phyloP scores from a whole-genome alignment of 2,888 invertebrate genomes.

The Choreutis nemorana region DNA sequence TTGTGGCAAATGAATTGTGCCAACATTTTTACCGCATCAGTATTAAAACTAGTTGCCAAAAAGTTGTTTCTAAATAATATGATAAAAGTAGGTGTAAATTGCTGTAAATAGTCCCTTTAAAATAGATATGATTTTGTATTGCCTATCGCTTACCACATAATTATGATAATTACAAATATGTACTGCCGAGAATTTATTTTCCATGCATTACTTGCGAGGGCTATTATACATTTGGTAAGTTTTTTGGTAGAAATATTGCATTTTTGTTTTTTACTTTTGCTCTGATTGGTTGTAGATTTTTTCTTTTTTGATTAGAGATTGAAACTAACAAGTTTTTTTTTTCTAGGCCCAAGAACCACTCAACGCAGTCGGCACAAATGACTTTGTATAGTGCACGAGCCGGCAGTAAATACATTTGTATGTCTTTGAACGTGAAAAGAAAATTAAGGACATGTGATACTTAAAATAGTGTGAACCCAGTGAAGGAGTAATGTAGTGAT shows the following conservation, averaged over 20 bases:
- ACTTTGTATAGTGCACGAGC: conserved; percentile 73
- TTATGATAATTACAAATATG: conserved; percentile 25
- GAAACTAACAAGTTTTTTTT: conserved; percentile 21
- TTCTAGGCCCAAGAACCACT: conserved; percentile 85
- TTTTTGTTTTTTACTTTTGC: background rate
- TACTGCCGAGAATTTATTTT: conserved; percentile 50
- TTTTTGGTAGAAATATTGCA: conserved; percentile 15
- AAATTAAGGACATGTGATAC: conserved; percentile 61
- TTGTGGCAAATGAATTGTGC: conserved; percentile 52
- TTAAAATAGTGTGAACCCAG: conserved; percentile 52
- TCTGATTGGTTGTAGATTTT: conserved; percentile 3
- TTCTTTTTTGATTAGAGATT: conserved; percentile 10
- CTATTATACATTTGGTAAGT: conserved; percentile 45
- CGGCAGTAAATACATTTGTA: conserved; percentile 56
- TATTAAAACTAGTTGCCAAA: conserved; percentile 63
- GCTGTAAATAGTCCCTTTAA: conserved; percentile 54
- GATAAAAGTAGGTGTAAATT: conserved; percentile 47
- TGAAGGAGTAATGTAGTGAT: conserved; percentile 48
- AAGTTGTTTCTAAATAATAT: conserved; percentile 41
- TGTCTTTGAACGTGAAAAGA: conserved; percentile 60
- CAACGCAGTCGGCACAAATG: conserved; percentile 80
- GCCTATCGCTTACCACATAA: conserved; percentile 25
- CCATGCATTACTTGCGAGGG: conserved; percentile 60
- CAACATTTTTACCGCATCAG: conserved; percentile 68
- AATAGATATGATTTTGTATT: conserved; percentile 27